Base-by-base conservation (phyloP, 2,888 invertebrate species). In the Deilephila elpenor region DNA sequence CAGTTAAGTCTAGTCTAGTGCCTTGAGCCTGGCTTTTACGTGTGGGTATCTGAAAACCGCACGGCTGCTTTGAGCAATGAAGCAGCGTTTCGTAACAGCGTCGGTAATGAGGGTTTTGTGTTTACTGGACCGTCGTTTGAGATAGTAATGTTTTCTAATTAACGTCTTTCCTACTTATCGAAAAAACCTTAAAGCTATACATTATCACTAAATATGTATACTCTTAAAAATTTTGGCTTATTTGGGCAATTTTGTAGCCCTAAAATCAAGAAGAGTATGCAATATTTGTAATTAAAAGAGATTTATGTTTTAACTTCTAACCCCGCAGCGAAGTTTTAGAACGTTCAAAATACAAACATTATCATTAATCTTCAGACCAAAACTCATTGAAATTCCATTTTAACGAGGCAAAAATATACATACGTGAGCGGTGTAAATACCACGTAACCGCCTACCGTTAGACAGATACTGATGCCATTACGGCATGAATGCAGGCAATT, bases 31-130 rank as follows among this genome's bases (percentile, higher is more conserved):
- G 73, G 71, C 67, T 85, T 82, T 80, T 80, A 78, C 77, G 78
- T 78, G 79, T 72, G 80, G 77, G 81, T 85, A 86, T 87, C 83
- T 86, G 78, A 79, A 79, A 83, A 82, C 86, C 84, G 79, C 86
- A 88, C 80, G 84, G 83, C 78, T 81, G 83, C 80, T 81, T 80
- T 83, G 82, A 84, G 83, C 84, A 88, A 88, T 86, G 85, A 86
- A 85, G 77, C 82, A 77, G 76, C 75, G 74, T 73, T 72, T 72
- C 71, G 70, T 72, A 74, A 71, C 61, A 70, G 44, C 59, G 72
- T 37, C 59, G 20, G 72, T 64, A 73, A 74, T 73, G 72, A 74
- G 74, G 60, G 59, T 59, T 72, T 71, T 71, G 62, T 71, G 61
- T 74, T 72, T 53, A 60, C 72, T 29, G 59, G 59, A 70, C 74